Percentiles rank a stretch among this genome's conserved stretches.
Evolutionary conservation across 2,113 vertebrate species (phyloP).

Genomic region (Toxotes jaculatrix): DNA sequence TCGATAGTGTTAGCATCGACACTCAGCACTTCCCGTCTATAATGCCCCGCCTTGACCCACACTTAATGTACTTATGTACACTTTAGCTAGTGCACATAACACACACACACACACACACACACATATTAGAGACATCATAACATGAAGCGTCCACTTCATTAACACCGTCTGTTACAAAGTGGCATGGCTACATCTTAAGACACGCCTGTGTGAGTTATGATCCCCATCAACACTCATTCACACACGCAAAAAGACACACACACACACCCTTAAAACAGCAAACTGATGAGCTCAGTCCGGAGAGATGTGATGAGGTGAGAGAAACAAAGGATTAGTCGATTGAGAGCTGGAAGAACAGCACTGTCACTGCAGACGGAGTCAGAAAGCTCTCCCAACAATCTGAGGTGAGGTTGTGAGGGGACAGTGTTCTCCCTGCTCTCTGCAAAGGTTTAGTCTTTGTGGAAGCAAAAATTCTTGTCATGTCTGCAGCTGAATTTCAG

Average conservation of each 20-base stretch:
- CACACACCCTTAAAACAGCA: slow-evolving; percentile 1
- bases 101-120: background rate
- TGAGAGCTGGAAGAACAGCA: slow-evolving; percentile 1
- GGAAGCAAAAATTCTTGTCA: background rate
- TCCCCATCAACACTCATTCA: background rate
- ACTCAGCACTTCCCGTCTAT: slow-evolving; percentile 51
- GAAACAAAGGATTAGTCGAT: slow-evolving; percentile 53
- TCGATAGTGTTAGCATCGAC: slow-evolving; percentile 58
- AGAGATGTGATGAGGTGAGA: slow-evolving; percentile 53
- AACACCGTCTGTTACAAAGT: slow-evolving; percentile 19
- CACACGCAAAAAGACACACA: background rate
- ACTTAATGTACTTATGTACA: slow-evolving; percentile 26
- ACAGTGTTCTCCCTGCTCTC: background rate
- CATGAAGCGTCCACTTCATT: slow-evolving; percentile 40
- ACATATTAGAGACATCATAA: slow-evolving; percentile 16
- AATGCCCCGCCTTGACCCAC: slow-evolving; percentile 25
- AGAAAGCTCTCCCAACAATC: slow-evolving; percentile 16
- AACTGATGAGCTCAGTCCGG: slow-evolving; percentile 51
- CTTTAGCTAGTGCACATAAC: background rate
- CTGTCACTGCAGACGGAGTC: slow-evolving; percentile 28
- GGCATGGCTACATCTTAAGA: background rate
- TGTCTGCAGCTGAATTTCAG: slow-evolving; percentile 28
- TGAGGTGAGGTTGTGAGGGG: background rate
- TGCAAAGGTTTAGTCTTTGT: background rate
- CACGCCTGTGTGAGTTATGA: slow-evolving; percentile 9